Evolutionary conservation across 2,888 invertebrate genomes (phyloP).

Genomic region (Eucera pruinosa): DNA sequence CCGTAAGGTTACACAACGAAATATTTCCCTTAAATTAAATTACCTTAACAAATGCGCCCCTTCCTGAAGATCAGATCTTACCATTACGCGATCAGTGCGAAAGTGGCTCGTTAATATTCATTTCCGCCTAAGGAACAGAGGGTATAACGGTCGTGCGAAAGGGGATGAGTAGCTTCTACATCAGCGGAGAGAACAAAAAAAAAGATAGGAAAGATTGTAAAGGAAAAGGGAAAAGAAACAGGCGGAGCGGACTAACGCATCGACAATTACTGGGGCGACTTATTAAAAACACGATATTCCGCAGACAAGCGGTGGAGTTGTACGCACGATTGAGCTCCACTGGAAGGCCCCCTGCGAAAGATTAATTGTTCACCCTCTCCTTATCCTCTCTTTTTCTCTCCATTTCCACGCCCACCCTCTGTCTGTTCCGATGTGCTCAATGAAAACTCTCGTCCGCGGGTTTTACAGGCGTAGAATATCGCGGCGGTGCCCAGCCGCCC

Average conservation of each 20-base stretch:
- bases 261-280: slow-evolving; percentile 21
- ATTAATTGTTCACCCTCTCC: slow-evolving; percentile 72
- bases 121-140: slow-evolving; percentile 50
- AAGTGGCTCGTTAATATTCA: slow-evolving; percentile 58
- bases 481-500: slow-evolving; percentile 67
- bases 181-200: not conserved
- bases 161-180: slow-evolving; percentile 16
- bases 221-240: not conserved
- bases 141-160: slow-evolving; percentile 35
- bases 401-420: slow-evolving; percentile 62
- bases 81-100: slow-evolving; percentile 51
- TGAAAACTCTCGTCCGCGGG: slow-evolving; percentile 72
- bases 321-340: slow-evolving; percentile 58
- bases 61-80: slow-evolving; percentile 44
- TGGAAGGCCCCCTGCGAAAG: slow-evolving; percentile 61
- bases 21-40: slow-evolving; percentile 48
- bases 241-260: slow-evolving; percentile 4
- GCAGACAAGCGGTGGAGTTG: slow-evolving; percentile 35
- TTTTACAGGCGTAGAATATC: slow-evolving; percentile 68
- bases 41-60: slow-evolving; percentile 52
- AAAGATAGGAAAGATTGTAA: not conserved
- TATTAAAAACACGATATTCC: slow-evolving; percentile 52
- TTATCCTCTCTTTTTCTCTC: slow-evolving; percentile 57
- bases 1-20: slow-evolving; percentile 5
- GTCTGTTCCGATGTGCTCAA: slow-evolving; percentile 61